Evolutionary conservation across 2,888 invertebrate genomes (phyloP).

Genomic region (Trimorus sp.): DNA sequence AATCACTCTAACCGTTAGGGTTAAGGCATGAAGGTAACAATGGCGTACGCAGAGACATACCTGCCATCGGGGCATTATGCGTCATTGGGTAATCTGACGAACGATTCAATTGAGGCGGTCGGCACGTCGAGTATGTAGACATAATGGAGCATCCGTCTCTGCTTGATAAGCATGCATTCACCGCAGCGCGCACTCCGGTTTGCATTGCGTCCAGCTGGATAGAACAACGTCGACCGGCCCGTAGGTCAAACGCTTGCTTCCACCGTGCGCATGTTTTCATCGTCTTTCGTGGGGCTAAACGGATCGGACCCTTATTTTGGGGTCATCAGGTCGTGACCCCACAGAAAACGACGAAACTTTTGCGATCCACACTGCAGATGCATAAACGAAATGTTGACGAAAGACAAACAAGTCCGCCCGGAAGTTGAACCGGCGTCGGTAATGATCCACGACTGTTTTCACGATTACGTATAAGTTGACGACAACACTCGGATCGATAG

Average conservation of each 20-base stretch:
- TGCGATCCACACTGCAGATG: too few species aligned
- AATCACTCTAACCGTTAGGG: conserved; percentile 73
- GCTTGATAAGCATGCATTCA: conserved; percentile 75
- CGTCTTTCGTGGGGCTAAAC: neutral
- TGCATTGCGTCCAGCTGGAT: conserved; percentile 51
- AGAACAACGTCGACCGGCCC: conserved; percentile 22
- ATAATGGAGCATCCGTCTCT: conserved; percentile 80
- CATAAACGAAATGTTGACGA: too few species aligned
- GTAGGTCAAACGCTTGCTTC: conserved; percentile 46
- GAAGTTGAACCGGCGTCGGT: neutral
- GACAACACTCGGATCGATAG: conserved; percentile 32
- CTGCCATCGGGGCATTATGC: conserved; percentile 77
- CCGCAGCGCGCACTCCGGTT: conserved; percentile 54
- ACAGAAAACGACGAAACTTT: too few species aligned
- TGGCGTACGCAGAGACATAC: conserved; percentile 73
- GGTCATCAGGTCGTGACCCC: too few species aligned
- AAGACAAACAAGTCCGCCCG: too few species aligned
- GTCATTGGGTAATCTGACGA: conserved; percentile 81
- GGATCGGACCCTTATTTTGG: conserved; percentile 4
- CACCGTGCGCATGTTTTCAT: conserved; percentile 31
- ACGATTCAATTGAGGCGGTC: conserved; percentile 80
- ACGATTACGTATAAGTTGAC: neutral
- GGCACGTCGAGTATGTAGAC: conserved; percentile 80
- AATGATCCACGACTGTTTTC: conserved; percentile 20
- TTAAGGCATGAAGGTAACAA: conserved; percentile 72